These are phyloP conservation scores for Pocillopora grandis DNA, from an alignment of 92 coral and sea anemone genomes.

Conservation along the genomic window DNA sequence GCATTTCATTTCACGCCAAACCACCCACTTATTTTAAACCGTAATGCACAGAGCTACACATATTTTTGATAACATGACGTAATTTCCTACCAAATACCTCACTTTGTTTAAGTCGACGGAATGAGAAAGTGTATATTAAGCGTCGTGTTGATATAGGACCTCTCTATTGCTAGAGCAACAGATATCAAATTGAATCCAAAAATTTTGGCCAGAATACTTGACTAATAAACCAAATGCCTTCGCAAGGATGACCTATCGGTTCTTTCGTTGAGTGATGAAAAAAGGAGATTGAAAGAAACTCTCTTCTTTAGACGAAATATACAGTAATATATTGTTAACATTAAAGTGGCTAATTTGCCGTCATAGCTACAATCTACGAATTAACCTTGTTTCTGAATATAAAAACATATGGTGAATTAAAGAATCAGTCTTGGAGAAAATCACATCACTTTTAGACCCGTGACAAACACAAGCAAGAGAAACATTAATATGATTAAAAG, in stretches of 20 bases:
- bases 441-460: constrained; percentile 7
- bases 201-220: neutral
- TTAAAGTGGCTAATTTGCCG: no score
- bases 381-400: neutral
- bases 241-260: neutral
- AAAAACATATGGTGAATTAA: neutral
- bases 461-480: constrained; percentile 7
- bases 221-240: neutral
- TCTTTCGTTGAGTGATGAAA: neutral
- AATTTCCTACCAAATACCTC: neutral
- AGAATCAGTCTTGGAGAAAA: neutral
- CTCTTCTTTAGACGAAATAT: neutral
- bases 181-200: neutral
- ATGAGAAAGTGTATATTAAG: no score
- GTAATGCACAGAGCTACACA: neutral
- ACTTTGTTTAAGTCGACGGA: neutral
- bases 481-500: constrained; percentile 30
- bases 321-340: no score
- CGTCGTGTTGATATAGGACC: no score
- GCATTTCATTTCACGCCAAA: neutral
- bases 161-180: no score
- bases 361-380: no score
- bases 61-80: neutral
- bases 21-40: neutral
- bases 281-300: neutral